Percentiles rank a stretch among this genome's conserved stretches.
These are phyloP conservation scores for Dryobotodes eremita DNA, from an alignment of 2,888 invertebrate genomes.

Conservation along the genomic window DNA sequence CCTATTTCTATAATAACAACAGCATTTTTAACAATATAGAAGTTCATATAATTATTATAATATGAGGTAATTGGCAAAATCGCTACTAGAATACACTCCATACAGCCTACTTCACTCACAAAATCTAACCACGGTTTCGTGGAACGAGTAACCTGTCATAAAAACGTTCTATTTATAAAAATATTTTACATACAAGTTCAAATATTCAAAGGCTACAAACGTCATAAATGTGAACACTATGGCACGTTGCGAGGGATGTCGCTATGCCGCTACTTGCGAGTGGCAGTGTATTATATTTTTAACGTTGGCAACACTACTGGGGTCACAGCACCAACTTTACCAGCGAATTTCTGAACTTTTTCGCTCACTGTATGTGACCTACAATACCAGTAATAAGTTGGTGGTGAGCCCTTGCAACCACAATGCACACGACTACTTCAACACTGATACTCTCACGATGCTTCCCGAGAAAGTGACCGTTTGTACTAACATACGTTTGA, in stretches of 20 bases:
- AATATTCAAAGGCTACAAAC: constrained; percentile 60
- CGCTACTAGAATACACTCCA: constrained; percentile 51
- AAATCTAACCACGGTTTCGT: constrained; percentile 60
- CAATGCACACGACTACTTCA: constrained; percentile 57
- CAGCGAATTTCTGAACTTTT: not conserved
- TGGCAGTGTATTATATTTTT: constrained; percentile 59
- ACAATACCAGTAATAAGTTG: constrained; percentile 15
- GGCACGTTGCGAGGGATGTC: constrained; percentile 57
- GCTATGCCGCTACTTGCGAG: constrained; percentile 59
- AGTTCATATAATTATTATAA: constrained; percentile 46
- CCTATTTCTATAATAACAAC: constrained; percentile 63
- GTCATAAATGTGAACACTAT: constrained; percentile 61
- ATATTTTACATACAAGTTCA: constrained; percentile 60
- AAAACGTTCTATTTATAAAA: constrained; percentile 56
- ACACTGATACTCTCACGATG: constrained; percentile 48
- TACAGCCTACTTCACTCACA: constrained; percentile 51
- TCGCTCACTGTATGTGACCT: not conserved
- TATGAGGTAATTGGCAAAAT: constrained; percentile 70
- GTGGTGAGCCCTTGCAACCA: constrained; percentile 37
- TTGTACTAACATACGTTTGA: constrained; percentile 44
- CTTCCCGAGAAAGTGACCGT: constrained; percentile 51
- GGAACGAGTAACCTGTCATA: constrained; percentile 61
- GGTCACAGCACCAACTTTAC: constrained; percentile 39
- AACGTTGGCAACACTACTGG: constrained; percentile 60
- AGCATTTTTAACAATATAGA: constrained; percentile 64